Evolutionary conservation across 2,797 vertebrate genomes (phyloP), one percentile per base, ranked within the genome.

Genomic region (Neoniphon sammara): DNA sequence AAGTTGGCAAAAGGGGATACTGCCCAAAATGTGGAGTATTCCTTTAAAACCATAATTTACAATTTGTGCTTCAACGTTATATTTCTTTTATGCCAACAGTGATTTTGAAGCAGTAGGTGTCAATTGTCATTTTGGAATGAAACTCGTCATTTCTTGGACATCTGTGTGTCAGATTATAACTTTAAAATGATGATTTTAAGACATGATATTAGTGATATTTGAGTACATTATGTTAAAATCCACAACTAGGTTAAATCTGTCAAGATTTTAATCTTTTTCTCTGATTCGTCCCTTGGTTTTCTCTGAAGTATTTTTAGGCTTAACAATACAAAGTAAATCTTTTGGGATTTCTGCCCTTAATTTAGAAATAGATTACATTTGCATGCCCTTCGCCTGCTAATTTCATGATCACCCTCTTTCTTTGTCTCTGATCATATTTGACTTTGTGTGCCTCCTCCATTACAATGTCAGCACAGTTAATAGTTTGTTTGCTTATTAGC

Each of bases 241-340:
- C 73, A 54, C 70, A 90, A 89, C 66, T 90, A 78, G 88, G 90
- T 91, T 88, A 83, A 42, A 78, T 77, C 55, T 72, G 76, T 81
- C 70, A 75, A 72, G 73, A 73, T 78, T 72, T 65, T 69, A 23
- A 69, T 72, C 74, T 67, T 60, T 68, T 70, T 56, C 39, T 77
- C 53, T 67, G 34, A 79, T 87, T 85, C n/a, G 55, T 70, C 10
- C 14, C 61, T 87, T 57, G 2, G 17, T 59, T 79, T 84, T 60
- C 61, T 68, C 74, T 66, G 58, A 71, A 78, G 81, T 92, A 93
- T 91, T 90, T 91, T 91, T 93, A 91, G 91, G 65, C 62, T 81
- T 79, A 80, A 86, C 84, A 85, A 91, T 91, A 30, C 83, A 87
- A 78, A 82, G 81, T 39, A 80, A 80, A 85, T 83, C 92, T 89